These are phyloP conservation scores for Enoplosus armatus DNA, from an alignment of 2,797 vertebrate species.

Conservation along the genomic window DNA sequence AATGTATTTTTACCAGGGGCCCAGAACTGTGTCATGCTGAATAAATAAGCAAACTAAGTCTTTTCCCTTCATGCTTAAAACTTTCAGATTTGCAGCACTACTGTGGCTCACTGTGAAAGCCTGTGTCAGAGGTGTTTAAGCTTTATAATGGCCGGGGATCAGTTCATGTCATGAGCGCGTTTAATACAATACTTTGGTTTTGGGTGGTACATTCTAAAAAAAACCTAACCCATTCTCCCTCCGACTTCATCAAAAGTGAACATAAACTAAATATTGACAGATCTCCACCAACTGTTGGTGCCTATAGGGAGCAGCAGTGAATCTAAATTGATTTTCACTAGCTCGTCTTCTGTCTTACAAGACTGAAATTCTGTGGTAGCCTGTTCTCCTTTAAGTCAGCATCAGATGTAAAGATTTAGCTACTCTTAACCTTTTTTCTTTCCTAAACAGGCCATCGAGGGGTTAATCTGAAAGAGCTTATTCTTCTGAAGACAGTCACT, in stretches of 20 bases:
- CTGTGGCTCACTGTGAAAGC: constrained; percentile 7
- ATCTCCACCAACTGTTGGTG: constrained; percentile 2
- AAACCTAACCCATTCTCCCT: constrained; percentile 1
- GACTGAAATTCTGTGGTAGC: neutral
- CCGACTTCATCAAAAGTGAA: constrained; percentile 42
- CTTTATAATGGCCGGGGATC: neutral
- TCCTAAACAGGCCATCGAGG: constrained; percentile 11
- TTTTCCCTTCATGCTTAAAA: constrained; percentile 13
- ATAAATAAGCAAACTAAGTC: constrained; percentile 47
- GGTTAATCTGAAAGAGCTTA: constrained; percentile 65
- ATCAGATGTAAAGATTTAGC: constrained; percentile 39
- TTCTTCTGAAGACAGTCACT: constrained; percentile 4
- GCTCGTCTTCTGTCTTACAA: neutral
- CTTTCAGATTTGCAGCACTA: constrained; percentile 5
- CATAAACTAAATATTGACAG: constrained; percentile 34
- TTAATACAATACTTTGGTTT: neutral
- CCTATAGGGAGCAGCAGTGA: constrained; percentile 13
- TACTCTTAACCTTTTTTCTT: constrained; percentile 39
- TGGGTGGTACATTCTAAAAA: neutral
- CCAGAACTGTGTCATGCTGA: constrained; percentile 35
- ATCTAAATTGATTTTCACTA: constrained; percentile 29
- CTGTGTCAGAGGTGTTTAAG: neutral
- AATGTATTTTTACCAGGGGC: constrained; percentile 58
- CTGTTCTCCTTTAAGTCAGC: constrained; percentile 20
- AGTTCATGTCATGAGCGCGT: neutral